phyloP scores from a whole-genome alignment of 2,888 invertebrate genomes.

The Altica lythri region DNA sequence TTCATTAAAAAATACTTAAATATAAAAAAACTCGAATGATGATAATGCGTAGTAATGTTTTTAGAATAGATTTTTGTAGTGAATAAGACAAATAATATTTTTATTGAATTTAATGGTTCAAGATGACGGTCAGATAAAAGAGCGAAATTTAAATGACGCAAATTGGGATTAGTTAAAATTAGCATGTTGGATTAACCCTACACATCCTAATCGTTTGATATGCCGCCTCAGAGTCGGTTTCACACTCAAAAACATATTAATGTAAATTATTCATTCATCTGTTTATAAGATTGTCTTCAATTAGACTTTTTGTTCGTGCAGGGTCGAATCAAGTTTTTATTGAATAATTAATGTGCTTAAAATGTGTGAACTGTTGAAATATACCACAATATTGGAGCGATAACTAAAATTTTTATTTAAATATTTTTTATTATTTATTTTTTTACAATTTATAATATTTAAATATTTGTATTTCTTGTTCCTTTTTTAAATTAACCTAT shows the following conservation, averaged over 20 bases:
- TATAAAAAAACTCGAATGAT: too few species aligned
- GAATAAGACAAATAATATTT: too few species aligned
- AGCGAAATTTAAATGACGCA: conserved; percentile 55
- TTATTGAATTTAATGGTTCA: too few species aligned
- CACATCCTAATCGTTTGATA: conserved; percentile 44
- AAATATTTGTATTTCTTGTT: too few species aligned
- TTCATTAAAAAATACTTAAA: too few species aligned
- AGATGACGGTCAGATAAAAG: conserved; percentile 44
- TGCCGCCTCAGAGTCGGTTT: conserved; percentile 41
- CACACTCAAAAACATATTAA: conserved; percentile 42
- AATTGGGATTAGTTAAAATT: conserved; percentile 56
- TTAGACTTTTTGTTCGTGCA: conserved; percentile 37
- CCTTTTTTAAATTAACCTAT: too few species aligned
- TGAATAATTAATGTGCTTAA: conserved; percentile 4
- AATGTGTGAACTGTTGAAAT: too few species aligned
- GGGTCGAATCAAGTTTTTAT: conserved; percentile 13
- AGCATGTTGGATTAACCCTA: conserved; percentile 52
- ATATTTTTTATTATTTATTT: too few species aligned
- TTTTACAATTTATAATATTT: too few species aligned
- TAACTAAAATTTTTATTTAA: too few species aligned
- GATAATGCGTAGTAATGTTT: conserved; percentile 27
- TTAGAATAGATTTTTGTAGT: conserved; percentile 27
- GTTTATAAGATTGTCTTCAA: conserved; percentile 44
- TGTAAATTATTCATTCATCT: conserved; percentile 45
- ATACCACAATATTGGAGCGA: too few species aligned